Conservation (phyloP, 2,888 invertebrate genomes). For the Drosophila kokeensis region DNA sequence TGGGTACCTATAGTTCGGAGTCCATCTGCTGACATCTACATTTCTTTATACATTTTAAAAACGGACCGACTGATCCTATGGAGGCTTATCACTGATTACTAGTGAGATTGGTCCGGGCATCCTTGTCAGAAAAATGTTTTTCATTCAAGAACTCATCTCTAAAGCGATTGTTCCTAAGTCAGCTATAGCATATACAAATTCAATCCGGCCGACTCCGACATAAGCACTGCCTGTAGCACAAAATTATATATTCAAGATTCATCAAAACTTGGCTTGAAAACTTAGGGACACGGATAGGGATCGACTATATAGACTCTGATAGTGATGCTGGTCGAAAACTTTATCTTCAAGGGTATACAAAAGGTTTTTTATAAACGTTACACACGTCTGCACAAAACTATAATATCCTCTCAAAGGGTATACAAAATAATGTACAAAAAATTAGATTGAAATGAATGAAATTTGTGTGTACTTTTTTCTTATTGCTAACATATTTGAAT, state of each 20-base stretch:
- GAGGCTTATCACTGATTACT: background rate
- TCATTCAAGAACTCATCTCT: background rate
- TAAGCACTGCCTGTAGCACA: background rate
- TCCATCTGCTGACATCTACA: background rate
- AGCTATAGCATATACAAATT: background rate
- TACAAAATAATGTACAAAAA: background rate
- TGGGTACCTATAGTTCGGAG: background rate
- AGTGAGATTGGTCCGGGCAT: background rate
- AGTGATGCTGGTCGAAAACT: background rate
- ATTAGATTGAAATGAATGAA: background rate
- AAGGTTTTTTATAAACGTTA: background rate
- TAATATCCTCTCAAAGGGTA: background rate
- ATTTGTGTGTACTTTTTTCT: background rate
- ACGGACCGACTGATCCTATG: background rate
- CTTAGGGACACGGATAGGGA: background rate
- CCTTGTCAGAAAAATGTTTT: background rate
- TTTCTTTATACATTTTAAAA: background rate
- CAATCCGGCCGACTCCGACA: background rate
- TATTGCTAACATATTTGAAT: background rate
- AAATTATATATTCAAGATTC: background rate
- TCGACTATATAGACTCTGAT: background rate
- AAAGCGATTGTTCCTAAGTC: background rate
- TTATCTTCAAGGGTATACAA: background rate
- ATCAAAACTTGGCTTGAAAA: background rate
- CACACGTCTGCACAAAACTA: background rate